Evolutionary conservation across 2,797 vertebrate genomes (phyloP).

Genomic region (Lepilemur septentrionalis): DNA sequence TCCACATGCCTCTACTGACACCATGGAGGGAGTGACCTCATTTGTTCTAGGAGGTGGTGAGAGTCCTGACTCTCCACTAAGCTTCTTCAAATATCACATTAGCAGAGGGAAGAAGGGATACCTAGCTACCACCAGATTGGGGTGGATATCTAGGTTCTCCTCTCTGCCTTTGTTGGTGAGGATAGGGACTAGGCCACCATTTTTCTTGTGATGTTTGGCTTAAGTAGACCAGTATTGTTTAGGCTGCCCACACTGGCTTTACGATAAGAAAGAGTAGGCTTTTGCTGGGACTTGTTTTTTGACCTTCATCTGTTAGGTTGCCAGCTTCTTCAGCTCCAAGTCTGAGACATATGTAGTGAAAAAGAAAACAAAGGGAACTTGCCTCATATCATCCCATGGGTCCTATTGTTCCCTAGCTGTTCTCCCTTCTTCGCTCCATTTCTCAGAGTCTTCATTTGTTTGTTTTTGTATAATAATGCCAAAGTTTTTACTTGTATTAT

Average conservation of each 20-base stretch:
- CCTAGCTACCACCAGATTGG: neutral
- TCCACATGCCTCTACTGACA: neutral
- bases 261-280: neutral
- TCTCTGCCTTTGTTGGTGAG: neutral
- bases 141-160: neutral
- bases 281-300: neutral
- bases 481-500: neutral
- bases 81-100: neutral
- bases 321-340: neutral
- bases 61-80: neutral
- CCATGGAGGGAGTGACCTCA: neutral
- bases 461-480: neutral
- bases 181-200: neutral
- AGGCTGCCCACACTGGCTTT: neutral
- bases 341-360: neutral
- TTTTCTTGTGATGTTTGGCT: neutral
- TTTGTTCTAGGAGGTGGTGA: neutral
- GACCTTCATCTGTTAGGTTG: neutral
- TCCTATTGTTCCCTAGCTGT: neutral
- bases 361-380: neutral
- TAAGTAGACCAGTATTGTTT: neutral
- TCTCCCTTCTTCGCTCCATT: neutral
- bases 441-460: neutral
- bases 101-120: neutral
- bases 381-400: neutral